A percentile compares a stretch with the other conserved stretches of the same genome.
Evolutionary conservation across 1,140 invertebrate genomes (phyloP).

Genomic region (Megathymus violae): DNA sequence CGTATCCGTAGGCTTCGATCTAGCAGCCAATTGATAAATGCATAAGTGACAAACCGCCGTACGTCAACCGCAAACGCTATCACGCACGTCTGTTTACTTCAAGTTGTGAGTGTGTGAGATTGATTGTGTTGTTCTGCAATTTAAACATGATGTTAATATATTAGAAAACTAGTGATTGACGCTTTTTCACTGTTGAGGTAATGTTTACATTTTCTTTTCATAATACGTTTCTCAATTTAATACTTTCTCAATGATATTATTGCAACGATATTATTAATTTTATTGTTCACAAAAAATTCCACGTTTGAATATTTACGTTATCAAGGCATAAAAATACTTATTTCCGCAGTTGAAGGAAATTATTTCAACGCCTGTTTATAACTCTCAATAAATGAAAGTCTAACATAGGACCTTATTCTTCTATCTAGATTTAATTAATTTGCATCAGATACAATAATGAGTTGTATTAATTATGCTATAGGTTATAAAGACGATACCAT

Average conservation of each 20-base stretch:
- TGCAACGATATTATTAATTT: no score
- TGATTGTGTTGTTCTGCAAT: conserved; percentile 35
- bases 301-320: no score
- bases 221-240: no score
- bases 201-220: background rate
- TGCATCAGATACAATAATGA: no score
- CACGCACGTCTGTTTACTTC: conserved; percentile 11
- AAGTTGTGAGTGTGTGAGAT: conserved; percentile 24
- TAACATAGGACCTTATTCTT: no score
- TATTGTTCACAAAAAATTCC: no score
- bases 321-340: no score
- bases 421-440: no score
- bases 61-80: conserved; percentile 15
- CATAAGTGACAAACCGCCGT: conserved; percentile 28
- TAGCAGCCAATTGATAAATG: conserved; percentile 40
- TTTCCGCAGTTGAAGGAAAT: no score
- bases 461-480: background rate
- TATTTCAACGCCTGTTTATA: no score
- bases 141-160: conserved; percentile 28
- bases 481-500: background rate
- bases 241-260: no score
- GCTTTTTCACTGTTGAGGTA: conserved; percentile 18
- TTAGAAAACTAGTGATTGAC: conserved; percentile 13
- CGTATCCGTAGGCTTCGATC: conserved; percentile 45
- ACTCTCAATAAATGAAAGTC: no score